phyloP scores from a whole-genome alignment of 1,140 invertebrate genomes.

The Drosophila bocqueti region DNA sequence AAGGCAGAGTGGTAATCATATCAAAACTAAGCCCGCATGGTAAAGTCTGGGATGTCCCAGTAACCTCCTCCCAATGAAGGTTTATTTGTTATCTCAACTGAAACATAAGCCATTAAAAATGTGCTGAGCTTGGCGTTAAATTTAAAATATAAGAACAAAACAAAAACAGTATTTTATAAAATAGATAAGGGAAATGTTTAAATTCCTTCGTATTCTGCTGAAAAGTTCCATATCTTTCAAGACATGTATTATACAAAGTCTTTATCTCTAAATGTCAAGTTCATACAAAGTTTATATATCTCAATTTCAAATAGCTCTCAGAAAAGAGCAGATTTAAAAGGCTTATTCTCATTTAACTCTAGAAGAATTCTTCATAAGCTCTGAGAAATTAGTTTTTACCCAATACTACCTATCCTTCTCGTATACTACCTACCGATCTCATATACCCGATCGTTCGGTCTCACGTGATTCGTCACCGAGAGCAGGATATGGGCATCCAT shows the following conservation, averaged over 20 bases:
- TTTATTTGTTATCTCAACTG: neutral
- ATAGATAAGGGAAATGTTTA: too few species aligned
- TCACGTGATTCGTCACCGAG: constrained; percentile 56
- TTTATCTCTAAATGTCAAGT: constrained; percentile 19
- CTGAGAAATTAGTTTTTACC: neutral
- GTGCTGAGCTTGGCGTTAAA: neutral
- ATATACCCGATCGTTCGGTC: constrained; percentile 66
- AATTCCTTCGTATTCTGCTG: neutral
- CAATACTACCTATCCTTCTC: neutral
- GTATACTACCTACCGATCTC: constrained; percentile 65
- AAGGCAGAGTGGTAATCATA: neutral
- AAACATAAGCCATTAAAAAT: neutral
- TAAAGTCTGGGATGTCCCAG: constrained; percentile 10
- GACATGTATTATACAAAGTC: neutral
- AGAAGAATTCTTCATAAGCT: neutral
- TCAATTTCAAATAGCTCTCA: neutral
- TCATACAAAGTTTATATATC: neutral
- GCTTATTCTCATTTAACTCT: too few species aligned
- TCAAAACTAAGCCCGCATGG: neutral
- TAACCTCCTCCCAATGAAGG: constrained; percentile 2
- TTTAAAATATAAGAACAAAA: neutral
- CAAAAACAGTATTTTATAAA: neutral
- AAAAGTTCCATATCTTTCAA: neutral
- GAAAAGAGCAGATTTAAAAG: neutral
- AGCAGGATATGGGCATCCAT: constrained; percentile 84